phyloP scores from a whole-genome alignment of 64 coral and sea anemone genomes.

The Montipora sp. region DNA sequence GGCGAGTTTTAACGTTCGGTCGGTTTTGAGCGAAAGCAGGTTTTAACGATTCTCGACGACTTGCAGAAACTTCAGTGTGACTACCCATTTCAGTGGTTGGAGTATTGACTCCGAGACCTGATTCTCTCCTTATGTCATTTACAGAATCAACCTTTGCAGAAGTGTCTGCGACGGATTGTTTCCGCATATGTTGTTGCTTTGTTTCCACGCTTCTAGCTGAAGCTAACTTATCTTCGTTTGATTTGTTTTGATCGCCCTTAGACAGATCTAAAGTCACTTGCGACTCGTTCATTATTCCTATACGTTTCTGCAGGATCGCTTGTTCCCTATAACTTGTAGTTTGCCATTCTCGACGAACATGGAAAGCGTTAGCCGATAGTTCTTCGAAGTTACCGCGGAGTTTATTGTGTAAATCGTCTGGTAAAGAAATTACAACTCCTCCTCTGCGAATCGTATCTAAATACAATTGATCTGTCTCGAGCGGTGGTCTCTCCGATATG shows the following conservation, averaged over 20 bases:
- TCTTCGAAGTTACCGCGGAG: slow-evolving; percentile 87
- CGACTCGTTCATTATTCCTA: slow-evolving; percentile 63
- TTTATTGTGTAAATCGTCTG: slow-evolving; percentile 79
- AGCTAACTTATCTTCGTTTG: slow-evolving; percentile 20
- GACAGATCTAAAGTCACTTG: slow-evolving; percentile 7
- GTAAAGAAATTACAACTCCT: slow-evolving; percentile 81
- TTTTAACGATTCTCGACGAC: slow-evolving; percentile 57
- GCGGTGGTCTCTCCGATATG: background rate
- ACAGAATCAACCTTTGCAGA: background rate
- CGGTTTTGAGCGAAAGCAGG: slow-evolving; percentile 14
- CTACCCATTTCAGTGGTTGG: background rate
- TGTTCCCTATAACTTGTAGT: slow-evolving; percentile 92
- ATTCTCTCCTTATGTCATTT: background rate
- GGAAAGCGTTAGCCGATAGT: slow-evolving; percentile 73
- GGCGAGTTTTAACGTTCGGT: slow-evolving; percentile 60
- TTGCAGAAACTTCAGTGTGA: slow-evolving; percentile 21
- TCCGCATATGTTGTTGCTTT: slow-evolving; percentile 41
- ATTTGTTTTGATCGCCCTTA: slow-evolving; percentile 40
- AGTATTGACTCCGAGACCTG: background rate
- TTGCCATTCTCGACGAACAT: slow-evolving; percentile 94
- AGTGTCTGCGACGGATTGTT: background rate
- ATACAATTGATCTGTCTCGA: slow-evolving; percentile 58
- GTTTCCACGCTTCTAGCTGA: slow-evolving; percentile 24
- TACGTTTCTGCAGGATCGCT: slow-evolving; percentile 72
- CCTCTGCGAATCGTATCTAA: slow-evolving; percentile 70